These are phyloP conservation scores for Drosophila longiperda DNA, from an alignment of 2,888 invertebrate species.

Conservation along the genomic window DNA sequence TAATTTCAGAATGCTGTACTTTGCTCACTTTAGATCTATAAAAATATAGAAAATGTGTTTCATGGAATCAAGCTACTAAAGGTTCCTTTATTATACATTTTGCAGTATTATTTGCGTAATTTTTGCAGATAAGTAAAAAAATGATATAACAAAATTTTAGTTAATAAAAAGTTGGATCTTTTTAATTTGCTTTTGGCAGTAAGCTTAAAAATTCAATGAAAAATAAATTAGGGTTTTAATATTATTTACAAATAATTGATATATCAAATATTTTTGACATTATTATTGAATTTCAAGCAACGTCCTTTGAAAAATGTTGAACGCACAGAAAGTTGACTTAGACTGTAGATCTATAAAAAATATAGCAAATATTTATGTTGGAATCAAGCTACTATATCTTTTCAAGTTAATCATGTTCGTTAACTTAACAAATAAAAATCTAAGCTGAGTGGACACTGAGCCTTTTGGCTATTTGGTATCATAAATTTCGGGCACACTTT, in stretches of 20 bases:
- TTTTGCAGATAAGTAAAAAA: not conserved
- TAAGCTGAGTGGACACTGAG: not conserved
- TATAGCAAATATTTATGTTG: not conserved
- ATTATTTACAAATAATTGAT: not conserved
- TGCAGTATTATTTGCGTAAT: too few species aligned
- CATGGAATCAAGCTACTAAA: too few species aligned
- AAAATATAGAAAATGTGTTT: too few species aligned
- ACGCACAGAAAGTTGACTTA: not conserved
- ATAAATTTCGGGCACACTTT: constrained; percentile 32
- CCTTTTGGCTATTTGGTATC: constrained; percentile 3
- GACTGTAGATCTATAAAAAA: not conserved
- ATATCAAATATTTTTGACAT: not conserved
- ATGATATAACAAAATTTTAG: not conserved
- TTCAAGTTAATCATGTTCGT: not conserved
- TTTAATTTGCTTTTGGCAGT: not conserved
- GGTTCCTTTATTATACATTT: too few species aligned
- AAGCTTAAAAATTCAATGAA: not conserved
- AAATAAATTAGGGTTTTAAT: not conserved
- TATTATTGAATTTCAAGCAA: not conserved
- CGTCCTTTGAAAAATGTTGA: too few species aligned
- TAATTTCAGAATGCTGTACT: too few species aligned
- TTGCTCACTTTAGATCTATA: too few species aligned
- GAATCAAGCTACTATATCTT: not conserved
- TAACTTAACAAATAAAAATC: constrained; percentile 5
- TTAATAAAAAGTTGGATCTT: not conserved